Conservation (phyloP, 2,888 invertebrate genomes). For the Rutpela maculata region DNA sequence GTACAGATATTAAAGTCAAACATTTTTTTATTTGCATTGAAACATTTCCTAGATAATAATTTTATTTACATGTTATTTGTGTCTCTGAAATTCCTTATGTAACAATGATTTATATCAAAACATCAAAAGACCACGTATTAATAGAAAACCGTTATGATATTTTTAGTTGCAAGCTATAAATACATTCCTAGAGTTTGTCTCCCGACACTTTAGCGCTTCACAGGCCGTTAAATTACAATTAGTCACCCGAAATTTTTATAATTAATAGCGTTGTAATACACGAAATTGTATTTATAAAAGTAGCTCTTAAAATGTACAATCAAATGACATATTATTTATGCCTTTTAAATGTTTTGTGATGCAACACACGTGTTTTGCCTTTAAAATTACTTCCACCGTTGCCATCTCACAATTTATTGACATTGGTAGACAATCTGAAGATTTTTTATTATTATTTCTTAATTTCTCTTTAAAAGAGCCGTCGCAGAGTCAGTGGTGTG, state of each 20-base stretch:
- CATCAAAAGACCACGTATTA: not conserved
- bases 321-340: no score
- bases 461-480: no score
- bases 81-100: conserved; percentile 10
- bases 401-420: no score
- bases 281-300: not conserved
- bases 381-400: no score
- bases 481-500: no score
- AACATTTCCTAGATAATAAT: not conserved
- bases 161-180: conserved; percentile 23
- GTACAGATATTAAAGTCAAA: not conserved
- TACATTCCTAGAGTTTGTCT: conserved; percentile 11
- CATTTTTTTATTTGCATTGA: not conserved
- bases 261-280: not conserved
- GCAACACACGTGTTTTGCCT: no score
- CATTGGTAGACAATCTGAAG: no score
- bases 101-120: conserved; percentile 20
- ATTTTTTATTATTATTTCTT: no score
- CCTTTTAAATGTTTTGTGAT: no score
- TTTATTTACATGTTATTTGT: not conserved
- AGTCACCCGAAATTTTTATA: not conserved
- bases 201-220: not conserved
- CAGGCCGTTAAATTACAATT: not conserved
- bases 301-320: not conserved
- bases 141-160: conserved; percentile 17